phyloP scores from a whole-genome alignment of 1,140 invertebrate species.

The Octopus sinensis region DNA sequence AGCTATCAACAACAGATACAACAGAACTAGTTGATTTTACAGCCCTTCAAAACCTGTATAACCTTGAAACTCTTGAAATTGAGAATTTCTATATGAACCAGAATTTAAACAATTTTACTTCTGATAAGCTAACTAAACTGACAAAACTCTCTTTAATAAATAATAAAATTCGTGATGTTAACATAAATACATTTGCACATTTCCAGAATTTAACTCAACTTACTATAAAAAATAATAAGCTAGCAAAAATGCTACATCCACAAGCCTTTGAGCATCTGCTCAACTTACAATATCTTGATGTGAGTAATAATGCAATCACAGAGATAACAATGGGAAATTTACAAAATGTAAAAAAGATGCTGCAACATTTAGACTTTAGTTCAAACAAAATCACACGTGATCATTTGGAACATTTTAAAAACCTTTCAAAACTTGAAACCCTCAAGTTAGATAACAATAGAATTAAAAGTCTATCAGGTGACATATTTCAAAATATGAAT shows the following conservation, averaged over 20 bases:
- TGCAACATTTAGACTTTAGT: constrained; percentile 10
- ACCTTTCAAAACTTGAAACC: constrained; percentile 24
- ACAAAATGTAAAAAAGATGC: not conserved
- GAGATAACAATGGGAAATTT: not conserved
- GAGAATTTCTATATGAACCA: not conserved
- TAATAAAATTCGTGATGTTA: not conserved
- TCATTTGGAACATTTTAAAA: not conserved
- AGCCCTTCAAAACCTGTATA: not conserved
- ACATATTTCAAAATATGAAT: constrained; percentile 15
- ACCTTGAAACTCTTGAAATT: not conserved
- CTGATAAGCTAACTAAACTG: not conserved
- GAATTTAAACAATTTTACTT: not conserved
- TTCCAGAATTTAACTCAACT: not conserved
- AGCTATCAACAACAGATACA: not conserved
- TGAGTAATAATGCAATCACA: not conserved
- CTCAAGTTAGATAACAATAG: constrained; percentile 23
- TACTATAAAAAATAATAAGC: not conserved
- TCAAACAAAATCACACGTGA: constrained; percentile 15
- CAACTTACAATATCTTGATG: not conserved
- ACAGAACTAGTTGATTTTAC: not conserved
- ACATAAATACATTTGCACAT: not conserved
- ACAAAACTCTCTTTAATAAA: not conserved
- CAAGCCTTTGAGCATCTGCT: not conserved
- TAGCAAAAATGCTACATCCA: not conserved
- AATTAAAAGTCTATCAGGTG: constrained; percentile 17